Base-by-base conservation (phyloP, 2,113 vertebrate genomes). In the Hiodon tergisus region DNA sequence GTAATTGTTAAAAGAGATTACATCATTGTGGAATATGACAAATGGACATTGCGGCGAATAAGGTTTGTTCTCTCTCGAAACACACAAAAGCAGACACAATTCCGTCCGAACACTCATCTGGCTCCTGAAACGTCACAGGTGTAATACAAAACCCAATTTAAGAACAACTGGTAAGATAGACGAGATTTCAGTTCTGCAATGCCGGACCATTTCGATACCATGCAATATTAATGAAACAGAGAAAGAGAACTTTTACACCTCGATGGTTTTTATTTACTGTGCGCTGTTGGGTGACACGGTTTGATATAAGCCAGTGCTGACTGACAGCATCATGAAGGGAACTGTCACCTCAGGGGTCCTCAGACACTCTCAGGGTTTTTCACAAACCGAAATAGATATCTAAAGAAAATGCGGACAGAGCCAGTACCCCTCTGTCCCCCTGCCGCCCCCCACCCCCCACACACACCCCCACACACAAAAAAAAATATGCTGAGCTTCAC, bases 331-430 rank as follows among this genome's bases (percentile, higher is more conserved):
- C 71, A 10, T 78, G 75, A 72, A 73, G 69, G 73, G 50, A 81
- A 76, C 82, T 84, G 83, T 83, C 87, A 86, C 83, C 85, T 83
- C 77, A 59, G 76, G 84, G 78, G 80, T 77, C 86, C 80, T 55
- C 69, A 75, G 59, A 82, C 57, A 78, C 76, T 83, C 81, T 82
- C 69, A 81, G 74, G 73, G 84, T 83, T 84, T 55, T 84, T 82
- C 81, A 86, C 78, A 81, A 47, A 87, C 72, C 70, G 70, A 89
- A 87, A 82, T 52, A 78, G 63, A 83, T 86, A 78, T 78, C 85
- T 31, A 86, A 82, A 13, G n/a, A 3, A 51, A 52, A 61, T 17
- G 17, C 6, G 16, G 51, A 14, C 46, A 46, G 71, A 50, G 61
- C 7, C 14, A 61, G 13, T 10, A 6, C 50, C 52, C 58, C 53